phyloP scores from a whole-genome alignment of 2,888 invertebrate genomes.

The Brachyptera putata region DNA sequence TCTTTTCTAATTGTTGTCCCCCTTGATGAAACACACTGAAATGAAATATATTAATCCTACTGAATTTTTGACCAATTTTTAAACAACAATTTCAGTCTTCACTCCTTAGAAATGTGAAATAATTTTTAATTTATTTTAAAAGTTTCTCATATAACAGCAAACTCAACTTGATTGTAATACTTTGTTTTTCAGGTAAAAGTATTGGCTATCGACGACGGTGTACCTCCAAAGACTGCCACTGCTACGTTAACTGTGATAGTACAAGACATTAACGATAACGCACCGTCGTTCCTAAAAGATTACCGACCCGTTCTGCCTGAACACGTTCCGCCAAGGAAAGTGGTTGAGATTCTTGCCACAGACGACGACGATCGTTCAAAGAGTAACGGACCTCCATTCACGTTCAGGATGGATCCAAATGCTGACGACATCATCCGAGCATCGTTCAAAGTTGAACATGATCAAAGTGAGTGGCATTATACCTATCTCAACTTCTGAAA shows the following conservation, averaged over 20 bases:
- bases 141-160: not conserved
- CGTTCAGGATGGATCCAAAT: constrained; percentile 87
- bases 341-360: constrained; percentile 88
- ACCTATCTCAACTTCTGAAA: too few relatives aligned
- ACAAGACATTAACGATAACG: constrained; percentile 93
- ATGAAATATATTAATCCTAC: too few relatives aligned
- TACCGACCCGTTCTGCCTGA: constrained; percentile 90
- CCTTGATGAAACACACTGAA: too few relatives aligned
- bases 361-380: constrained; percentile 92
- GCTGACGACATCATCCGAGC: constrained; percentile 90
- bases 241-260: constrained; percentile 92
- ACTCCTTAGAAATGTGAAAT: too few relatives aligned
- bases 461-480: constrained; percentile 68
- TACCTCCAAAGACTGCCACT: constrained; percentile 89
- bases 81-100: too few relatives aligned
- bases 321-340: constrained; percentile 86
- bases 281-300: constrained; percentile 88
- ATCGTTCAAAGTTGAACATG: constrained; percentile 94
- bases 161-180: not conserved
- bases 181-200: constrained; percentile 70
- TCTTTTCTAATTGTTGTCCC: too few relatives aligned
- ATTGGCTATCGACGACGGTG: constrained; percentile 90
- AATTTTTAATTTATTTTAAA: too few relatives aligned
- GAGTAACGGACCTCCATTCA: constrained; percentile 95
- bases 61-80: too few relatives aligned